Conservation (phyloP, 2,113 vertebrate species). For the Thomomys bottae region DNA sequence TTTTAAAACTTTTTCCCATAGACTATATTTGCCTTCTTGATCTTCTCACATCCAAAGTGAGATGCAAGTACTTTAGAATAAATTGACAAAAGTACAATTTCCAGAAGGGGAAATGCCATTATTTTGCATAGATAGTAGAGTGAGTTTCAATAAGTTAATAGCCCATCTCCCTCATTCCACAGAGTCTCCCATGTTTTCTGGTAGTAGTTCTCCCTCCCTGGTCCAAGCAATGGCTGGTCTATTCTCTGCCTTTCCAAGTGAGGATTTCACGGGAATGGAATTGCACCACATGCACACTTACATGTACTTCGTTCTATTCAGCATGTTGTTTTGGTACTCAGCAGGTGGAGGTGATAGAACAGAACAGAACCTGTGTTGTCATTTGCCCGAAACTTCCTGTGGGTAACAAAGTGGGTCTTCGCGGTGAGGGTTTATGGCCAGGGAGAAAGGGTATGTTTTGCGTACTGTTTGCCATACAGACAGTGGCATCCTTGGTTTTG, state of each 20-base stretch:
- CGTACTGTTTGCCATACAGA: background rate
- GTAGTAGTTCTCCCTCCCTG: background rate
- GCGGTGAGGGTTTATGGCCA: background rate
- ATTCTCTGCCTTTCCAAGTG: background rate
- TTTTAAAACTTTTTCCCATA: background rate
- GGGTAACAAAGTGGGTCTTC: background rate
- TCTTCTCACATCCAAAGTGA: background rate
- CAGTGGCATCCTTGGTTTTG: background rate
- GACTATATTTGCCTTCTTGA: background rate
- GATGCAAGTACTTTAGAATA: background rate
- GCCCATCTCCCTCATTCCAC: background rate
- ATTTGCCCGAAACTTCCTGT: background rate
- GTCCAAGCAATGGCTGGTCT: background rate
- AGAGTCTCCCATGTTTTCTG: background rate
- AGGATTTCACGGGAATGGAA: background rate
- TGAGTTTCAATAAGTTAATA: background rate
- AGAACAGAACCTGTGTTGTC: too few species aligned
- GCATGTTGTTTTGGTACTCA: background rate
- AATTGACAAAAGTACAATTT: conserved; percentile 9
- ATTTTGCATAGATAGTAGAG: background rate
- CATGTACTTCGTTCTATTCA: background rate
- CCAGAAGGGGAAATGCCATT: background rate
- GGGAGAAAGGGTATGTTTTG: background rate
- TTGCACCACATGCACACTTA: background rate
- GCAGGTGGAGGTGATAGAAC: too few species aligned